These are phyloP conservation scores for Amorpha juglandis DNA, from an alignment of 2,888 invertebrate species.

Conservation along the genomic window DNA sequence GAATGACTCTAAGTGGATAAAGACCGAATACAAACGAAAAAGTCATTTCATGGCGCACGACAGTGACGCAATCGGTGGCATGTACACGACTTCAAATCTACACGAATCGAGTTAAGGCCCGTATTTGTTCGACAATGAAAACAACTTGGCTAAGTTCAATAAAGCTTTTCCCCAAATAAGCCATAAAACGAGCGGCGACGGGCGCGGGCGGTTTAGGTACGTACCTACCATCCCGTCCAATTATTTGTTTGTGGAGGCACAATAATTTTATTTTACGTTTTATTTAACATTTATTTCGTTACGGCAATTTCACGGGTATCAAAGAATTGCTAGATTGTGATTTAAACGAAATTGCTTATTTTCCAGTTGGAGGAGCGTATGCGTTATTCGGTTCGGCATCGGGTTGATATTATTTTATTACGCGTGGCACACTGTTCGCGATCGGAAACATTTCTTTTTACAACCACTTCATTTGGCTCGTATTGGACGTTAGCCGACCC, in stretches of 20 bases:
- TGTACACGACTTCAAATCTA: slow-evolving; percentile 55
- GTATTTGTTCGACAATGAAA: slow-evolving; percentile 57
- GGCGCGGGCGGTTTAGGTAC: slow-evolving; percentile 70
- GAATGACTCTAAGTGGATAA: slow-evolving; percentile 83
- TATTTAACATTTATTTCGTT: slow-evolving; percentile 85
- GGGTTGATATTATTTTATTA: slow-evolving; percentile 78
- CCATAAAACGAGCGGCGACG: slow-evolving; percentile 82
- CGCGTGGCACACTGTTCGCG: slow-evolving; percentile 72
- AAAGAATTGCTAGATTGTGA: slow-evolving; percentile 83
- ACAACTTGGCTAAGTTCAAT: slow-evolving; percentile 81
- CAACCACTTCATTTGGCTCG: slow-evolving; percentile 48
- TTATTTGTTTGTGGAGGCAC: slow-evolving; percentile 84
- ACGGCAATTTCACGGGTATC: slow-evolving; percentile 84
- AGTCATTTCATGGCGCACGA: slow-evolving; percentile 81
- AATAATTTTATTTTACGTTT: slow-evolving; percentile 85
- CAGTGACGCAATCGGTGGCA: slow-evolving; percentile 63
- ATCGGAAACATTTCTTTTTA: slow-evolving; percentile 57
- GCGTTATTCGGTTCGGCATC: slow-evolving; percentile 63
- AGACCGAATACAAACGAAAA: slow-evolving; percentile 83
- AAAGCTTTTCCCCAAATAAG: slow-evolving; percentile 84
- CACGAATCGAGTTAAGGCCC: slow-evolving; percentile 52
- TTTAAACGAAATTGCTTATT: slow-evolving; percentile 83
- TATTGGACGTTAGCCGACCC: slow-evolving; percentile 45
- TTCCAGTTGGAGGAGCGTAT: slow-evolving; percentile 77
- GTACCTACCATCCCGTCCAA: slow-evolving; percentile 76